Evolutionary conservation across 92 coral and sea anemone species (phyloP), one percentile per base, ranked within the genome.

Genomic region (Palythoa grandiflora): DNA sequence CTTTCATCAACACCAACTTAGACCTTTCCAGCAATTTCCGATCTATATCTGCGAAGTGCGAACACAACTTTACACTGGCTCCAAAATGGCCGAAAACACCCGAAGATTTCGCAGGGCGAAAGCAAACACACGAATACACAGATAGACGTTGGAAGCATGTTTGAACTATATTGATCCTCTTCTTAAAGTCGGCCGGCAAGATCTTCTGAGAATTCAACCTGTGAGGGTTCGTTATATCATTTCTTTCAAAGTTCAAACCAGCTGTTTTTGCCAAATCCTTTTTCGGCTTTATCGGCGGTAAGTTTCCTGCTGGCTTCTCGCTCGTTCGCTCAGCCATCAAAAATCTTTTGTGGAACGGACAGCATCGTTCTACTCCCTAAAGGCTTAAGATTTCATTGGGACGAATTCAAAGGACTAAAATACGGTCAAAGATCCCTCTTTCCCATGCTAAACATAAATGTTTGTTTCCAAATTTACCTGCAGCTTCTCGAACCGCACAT

Each of bases 31-130:
- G 84, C 85, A 93, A 83, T 85, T 89, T 93, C 87, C 83, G 88
- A 77, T 92, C 93, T 65, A 94, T 91, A 78, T 93, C 93, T 76
- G 72, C 59, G 76, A 89, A 92, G 91, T 88, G 92, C 85, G 92
- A 88, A 83, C 92, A 87, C 73, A 94, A 78, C 68, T 87, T 91
- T 63, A 89, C 85, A 84, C 93, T 92, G 74, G 89, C 75, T 75
- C 90, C 94, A 87, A 91, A 91, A 91, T 94, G 98, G 90, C 93
- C 89, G 84, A 94, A 94, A 68, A 73, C 71, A 14, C 65, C 85
- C 35, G 87, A 40, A 39, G 75, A 92, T 78, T 73, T 87, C 71
- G 89, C 88, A 38, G 84, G 92, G 4, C 71, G 84, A 61, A 89
- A 88, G 83, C 98, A 94, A 47, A 88, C 70, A 73, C 86, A 91